Conservation (phyloP, 2,888 invertebrate species). For the Fragum sueziense region DNA sequence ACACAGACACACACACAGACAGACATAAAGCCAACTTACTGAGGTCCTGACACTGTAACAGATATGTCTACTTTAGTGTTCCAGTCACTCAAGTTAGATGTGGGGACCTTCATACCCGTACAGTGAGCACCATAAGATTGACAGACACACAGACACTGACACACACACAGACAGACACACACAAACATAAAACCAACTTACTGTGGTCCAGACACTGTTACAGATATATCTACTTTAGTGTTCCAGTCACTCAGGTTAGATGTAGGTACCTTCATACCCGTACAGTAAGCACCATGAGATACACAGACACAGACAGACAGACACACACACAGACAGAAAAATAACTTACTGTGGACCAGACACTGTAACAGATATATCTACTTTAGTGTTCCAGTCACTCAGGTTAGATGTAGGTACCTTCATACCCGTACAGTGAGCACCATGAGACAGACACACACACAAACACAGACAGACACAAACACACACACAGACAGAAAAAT, state of each 20-base stretch:
- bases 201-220: slow-evolving; percentile 92
- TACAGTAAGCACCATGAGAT: slow-evolving; percentile 84
- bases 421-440: slow-evolving; percentile 82
- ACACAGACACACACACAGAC: no score
- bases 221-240: slow-evolving; percentile 90
- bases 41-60: slow-evolving; percentile 91
- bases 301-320: no score
- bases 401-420: slow-evolving; percentile 68
- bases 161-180: no score
- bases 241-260: slow-evolving; percentile 84
- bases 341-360: slow-evolving; percentile 89
- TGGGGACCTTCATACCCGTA: slow-evolving; percentile 66
- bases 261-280: slow-evolving; percentile 66
- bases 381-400: slow-evolving; percentile 88
- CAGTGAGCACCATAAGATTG: slow-evolving; percentile 79
- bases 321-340: no score
- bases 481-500: no score
- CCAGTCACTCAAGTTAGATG: slow-evolving; percentile 83
- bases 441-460: no score
- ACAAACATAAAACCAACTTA: slow-evolving; percentile 82
- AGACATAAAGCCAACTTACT: slow-evolving; percentile 86
- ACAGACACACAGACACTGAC: no score
- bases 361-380: slow-evolving; percentile 91
- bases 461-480: no score
- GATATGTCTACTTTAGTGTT: slow-evolving; percentile 91